Evolutionary conservation across 2,797 vertebrate genomes (phyloP).

Genomic region (Psittacula derbiana): DNA sequence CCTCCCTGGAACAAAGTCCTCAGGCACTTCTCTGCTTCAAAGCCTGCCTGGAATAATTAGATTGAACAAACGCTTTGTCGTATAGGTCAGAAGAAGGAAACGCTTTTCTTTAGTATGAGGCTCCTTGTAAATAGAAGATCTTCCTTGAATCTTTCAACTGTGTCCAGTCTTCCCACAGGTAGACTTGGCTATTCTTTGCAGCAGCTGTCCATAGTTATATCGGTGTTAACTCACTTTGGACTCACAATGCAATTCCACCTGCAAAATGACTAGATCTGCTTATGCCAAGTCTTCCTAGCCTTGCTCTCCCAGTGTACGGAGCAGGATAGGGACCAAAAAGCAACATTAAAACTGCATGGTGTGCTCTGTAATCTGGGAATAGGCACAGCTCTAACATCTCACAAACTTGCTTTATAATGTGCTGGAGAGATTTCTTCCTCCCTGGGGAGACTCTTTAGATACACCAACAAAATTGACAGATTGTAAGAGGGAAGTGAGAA

Average conservation of each 20-base stretch:
- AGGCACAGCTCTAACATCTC: background rate
- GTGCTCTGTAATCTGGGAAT: background rate
- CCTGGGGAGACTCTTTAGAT: background rate
- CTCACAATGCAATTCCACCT: background rate
- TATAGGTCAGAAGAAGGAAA: background rate
- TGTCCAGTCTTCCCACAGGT: background rate
- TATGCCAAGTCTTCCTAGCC: background rate
- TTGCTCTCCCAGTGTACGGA: background rate
- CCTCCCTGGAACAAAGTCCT: constrained; percentile 70
- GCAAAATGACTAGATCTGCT: background rate
- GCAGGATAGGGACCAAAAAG: background rate
- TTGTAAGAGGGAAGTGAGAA: constrained; percentile 23
- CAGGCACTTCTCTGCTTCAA: constrained; percentile 58
- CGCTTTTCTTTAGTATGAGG: background rate
- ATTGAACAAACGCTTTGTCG: constrained; percentile 30
- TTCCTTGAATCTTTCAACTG: background rate
- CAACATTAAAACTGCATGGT: background rate
- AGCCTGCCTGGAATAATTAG: constrained; percentile 30
- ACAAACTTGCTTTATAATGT: background rate
- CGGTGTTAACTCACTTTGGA: background rate
- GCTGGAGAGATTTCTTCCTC: background rate
- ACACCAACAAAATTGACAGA: background rate
- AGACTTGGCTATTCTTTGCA: background rate
- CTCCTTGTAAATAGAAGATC: background rate
- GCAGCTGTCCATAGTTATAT: background rate